These are phyloP conservation scores for Corythoichthys haematopterus DNA, from an alignment of 2,113 vertebrate species.

Conservation along the genomic window DNA sequence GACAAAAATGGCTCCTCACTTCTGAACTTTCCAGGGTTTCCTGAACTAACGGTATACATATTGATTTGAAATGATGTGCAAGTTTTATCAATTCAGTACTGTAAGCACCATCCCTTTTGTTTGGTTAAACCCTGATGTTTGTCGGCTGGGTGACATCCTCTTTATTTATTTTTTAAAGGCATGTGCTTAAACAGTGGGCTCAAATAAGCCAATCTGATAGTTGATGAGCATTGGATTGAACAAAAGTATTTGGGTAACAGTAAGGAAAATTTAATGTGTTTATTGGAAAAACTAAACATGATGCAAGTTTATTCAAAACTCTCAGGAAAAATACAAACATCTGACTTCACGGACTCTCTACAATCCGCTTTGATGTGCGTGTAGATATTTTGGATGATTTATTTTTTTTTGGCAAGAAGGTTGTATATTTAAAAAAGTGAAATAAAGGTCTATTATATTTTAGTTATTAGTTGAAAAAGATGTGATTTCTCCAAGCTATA, in stretches of 20 bases:
- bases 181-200: too few relatives aligned
- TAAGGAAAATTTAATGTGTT: too few relatives aligned
- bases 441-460: conserved; percentile 75
- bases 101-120: too few relatives aligned
- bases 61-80: too few relatives aligned
- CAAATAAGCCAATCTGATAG: too few relatives aligned
- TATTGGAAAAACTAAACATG: not conserved
- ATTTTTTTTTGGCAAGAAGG: conserved; percentile 63
- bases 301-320: not conserved
- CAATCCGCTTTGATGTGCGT: conserved; percentile 67
- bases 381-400: conserved; percentile 64
- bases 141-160: too few relatives aligned
- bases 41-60: not conserved
- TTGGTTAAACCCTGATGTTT: too few relatives aligned
- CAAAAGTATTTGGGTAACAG: too few relatives aligned
- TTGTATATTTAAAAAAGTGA: conserved; percentile 75
- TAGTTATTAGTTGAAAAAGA: conserved; percentile 9
- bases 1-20: not conserved
- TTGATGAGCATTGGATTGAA: too few relatives aligned
- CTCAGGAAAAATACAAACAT: conserved; percentile 19
- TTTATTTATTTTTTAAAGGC: too few relatives aligned
- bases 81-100: too few relatives aligned
- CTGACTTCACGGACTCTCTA: conserved; percentile 69
- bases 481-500: not conserved
- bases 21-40: not conserved